Evolutionary conservation across 2,888 invertebrate genomes (phyloP).

Genomic region (Cryptus viduatorius): DNA sequence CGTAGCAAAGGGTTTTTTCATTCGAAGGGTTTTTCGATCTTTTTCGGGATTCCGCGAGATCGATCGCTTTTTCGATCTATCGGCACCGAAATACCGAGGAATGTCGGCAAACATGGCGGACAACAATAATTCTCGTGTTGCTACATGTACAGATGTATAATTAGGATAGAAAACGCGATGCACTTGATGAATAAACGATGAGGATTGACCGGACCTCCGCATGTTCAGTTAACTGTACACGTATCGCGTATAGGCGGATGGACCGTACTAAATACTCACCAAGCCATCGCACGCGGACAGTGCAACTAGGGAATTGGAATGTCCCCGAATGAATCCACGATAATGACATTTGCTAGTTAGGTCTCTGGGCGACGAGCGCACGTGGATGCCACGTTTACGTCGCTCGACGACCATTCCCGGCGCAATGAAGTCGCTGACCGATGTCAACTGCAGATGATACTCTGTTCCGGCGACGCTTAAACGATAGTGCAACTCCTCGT

Average conservation of each 20-base stretch:
- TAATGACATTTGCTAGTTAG: constrained; percentile 90
- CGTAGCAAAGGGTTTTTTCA: too few species aligned
- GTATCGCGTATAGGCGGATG: constrained; percentile 1
- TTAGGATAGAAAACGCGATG: not conserved
- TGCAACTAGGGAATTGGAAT: constrained; percentile 90
- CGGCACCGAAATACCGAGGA: too few species aligned
- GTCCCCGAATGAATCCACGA: constrained; percentile 91
- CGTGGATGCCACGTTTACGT: constrained; percentile 84
- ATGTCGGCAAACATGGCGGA: too few species aligned
- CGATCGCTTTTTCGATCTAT: too few species aligned
- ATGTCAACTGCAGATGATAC: constrained; percentile 83
- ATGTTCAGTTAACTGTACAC: not conserved
- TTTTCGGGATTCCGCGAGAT: too few species aligned
- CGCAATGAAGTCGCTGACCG: constrained; percentile 81
- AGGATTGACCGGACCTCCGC: not conserved
- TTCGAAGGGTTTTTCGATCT: too few species aligned
- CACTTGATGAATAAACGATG: not conserved
- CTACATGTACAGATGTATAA: not conserved
- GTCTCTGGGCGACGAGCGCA: constrained; percentile 80
- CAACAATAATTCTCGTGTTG: too few species aligned
- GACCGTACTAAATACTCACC: constrained; percentile 87
- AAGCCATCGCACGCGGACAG: constrained; percentile 93
- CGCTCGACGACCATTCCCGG: constrained; percentile 90
- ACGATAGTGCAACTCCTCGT: constrained; percentile 86
- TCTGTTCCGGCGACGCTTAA: constrained; percentile 83